These are phyloP conservation scores for Anastrepha obliqua DNA, from an alignment of 1,140 invertebrate genomes.

Conservation along the genomic window DNA sequence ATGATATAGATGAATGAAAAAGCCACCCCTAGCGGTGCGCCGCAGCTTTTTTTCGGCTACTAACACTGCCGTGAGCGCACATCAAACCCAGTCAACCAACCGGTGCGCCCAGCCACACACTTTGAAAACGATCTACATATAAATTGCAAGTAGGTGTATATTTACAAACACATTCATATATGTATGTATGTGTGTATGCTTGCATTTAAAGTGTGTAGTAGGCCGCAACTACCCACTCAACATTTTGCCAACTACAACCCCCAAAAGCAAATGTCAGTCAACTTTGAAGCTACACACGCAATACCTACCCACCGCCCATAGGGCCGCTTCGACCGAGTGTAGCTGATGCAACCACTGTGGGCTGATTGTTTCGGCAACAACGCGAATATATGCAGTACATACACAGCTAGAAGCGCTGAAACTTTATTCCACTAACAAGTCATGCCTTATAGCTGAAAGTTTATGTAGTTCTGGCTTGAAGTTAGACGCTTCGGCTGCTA, in stretches of 20 bases:
- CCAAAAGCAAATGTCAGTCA: conserved; percentile 13
- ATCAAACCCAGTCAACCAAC: conserved; percentile 19
- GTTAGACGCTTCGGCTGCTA: no score
- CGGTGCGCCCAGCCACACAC: neutral
- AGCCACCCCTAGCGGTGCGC: neutral
- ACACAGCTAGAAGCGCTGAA: no score
- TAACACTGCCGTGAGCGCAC: neutral
- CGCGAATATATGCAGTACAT: neutral
- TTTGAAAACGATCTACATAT: neutral
- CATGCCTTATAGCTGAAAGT: no score
- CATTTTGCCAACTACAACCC: neutral
- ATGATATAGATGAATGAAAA: neutral
- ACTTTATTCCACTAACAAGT: no score
- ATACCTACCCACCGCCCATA: neutral
- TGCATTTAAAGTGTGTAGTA: neutral
- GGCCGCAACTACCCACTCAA: conserved; percentile 8
- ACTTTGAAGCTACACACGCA: conserved; percentile 29
- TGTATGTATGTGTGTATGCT: neutral
- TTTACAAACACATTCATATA: neutral
- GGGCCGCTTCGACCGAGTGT: neutral
- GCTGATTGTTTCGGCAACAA: neutral
- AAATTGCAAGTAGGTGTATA: neutral
- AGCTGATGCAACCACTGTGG: neutral
- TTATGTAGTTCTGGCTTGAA: no score
- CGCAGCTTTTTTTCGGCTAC: neutral